Percentiles rank a stretch among this genome's conserved stretches.
phyloP scores from a whole-genome alignment of 2,797 vertebrate species.

The Babyrousa celebensis region DNA sequence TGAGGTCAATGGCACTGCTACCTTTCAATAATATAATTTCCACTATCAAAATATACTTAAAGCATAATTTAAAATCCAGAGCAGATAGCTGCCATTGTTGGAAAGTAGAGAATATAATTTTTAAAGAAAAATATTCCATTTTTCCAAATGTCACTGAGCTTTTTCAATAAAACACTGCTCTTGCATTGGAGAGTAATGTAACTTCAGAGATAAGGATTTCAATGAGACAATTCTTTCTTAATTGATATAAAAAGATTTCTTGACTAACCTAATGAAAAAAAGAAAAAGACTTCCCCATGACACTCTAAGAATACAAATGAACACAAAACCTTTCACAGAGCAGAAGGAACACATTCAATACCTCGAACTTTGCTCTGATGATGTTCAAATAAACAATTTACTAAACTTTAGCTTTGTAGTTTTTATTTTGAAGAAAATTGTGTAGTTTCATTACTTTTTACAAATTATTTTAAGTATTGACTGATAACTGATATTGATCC shows the following conservation, averaged over 20 bases:
- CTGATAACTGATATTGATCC: not conserved
- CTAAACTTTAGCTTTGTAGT: not conserved
- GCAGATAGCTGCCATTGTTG: not conserved
- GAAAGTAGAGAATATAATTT: slow-evolving; percentile 42
- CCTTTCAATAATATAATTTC: slow-evolving; percentile 55
- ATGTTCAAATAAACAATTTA: not conserved
- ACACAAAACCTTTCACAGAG: not conserved
- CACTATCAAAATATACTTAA: slow-evolving; percentile 32
- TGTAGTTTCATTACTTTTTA: not conserved
- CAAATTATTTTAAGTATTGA: not conserved
- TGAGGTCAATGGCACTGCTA: slow-evolving; percentile 52
- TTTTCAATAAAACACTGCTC: not conserved
- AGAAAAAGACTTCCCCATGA: not conserved
- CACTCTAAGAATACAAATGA: not conserved
- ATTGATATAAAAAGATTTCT: not conserved
- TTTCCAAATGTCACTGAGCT: not conserved
- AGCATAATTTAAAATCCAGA: slow-evolving; percentile 63
- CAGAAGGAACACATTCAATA: not conserved
- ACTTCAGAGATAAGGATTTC: not conserved
- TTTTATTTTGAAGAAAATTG: not conserved
- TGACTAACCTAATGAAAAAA: not conserved
- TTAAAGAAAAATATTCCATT: not conserved
- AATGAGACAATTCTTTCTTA: not conserved
- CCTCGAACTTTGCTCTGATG: not conserved
- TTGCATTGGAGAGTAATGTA: not conserved